Evolutionary conservation across 2,113 vertebrate genomes (phyloP).

Genomic region (Alectura lathami): DNA sequence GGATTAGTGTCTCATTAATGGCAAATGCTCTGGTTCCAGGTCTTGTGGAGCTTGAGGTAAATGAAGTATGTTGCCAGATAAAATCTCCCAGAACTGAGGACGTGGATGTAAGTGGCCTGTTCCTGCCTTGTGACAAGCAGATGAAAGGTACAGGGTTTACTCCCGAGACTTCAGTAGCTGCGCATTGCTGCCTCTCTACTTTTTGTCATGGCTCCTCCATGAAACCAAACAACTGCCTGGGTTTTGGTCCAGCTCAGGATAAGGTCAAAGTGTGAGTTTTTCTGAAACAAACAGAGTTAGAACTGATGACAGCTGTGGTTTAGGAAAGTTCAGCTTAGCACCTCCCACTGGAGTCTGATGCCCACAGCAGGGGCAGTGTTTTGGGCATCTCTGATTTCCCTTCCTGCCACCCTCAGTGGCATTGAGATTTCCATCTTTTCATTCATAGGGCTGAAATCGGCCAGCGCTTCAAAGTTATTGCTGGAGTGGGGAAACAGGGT

Average conservation of each 20-base stretch:
- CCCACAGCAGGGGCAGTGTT: not conserved
- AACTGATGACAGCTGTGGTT: fast-evolving
- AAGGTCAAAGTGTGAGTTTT: not conserved
- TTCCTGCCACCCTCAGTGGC: fast-evolving
- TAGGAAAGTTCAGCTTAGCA: not conserved
- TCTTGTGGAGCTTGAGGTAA: not conserved
- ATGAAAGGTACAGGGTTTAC: not conserved
- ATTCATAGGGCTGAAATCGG: fast-evolving
- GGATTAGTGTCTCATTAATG: fast-evolving
- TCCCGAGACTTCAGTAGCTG: not conserved
- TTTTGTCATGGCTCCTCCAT: not conserved
- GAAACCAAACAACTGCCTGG: not conserved
- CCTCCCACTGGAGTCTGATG: not conserved
- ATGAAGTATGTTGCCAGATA: too few relatives aligned
- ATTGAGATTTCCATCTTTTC: not conserved
- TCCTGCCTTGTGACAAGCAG: not conserved
- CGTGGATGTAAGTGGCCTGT: not conserved
- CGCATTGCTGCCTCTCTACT: not conserved
- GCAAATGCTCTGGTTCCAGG: not conserved
- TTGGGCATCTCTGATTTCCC: not conserved
- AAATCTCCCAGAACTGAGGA: not conserved
- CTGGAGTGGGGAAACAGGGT: not conserved
- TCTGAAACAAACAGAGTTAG: not conserved
- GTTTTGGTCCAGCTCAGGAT: not conserved
- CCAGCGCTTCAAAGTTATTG: not conserved